These are phyloP conservation scores for Hirtodrosophila confusa DNA, from an alignment of 2,888 invertebrate genomes.

Conservation along the genomic window DNA sequence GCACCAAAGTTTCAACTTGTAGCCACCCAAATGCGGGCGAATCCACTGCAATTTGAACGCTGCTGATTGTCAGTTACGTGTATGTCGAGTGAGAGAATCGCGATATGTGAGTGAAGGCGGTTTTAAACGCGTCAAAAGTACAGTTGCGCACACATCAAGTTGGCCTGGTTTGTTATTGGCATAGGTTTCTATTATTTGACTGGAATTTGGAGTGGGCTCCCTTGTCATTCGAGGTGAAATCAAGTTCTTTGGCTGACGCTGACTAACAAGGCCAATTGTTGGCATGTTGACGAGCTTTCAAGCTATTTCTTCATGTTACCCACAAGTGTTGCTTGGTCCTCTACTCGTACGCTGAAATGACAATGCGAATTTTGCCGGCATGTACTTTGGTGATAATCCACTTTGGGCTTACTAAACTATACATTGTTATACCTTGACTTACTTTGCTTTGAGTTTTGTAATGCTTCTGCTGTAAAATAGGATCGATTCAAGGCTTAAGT, in stretches of 20 bases:
- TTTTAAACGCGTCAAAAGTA: constrained; percentile 64
- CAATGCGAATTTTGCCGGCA: constrained; percentile 23
- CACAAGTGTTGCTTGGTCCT: constrained; percentile 19
- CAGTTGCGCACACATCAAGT: constrained; percentile 50
- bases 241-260: constrained; percentile 45
- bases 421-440: not conserved
- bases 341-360: constrained; percentile 10
- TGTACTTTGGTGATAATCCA: constrained; percentile 2
- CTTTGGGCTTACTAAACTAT: not conserved
- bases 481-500: no score
- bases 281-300: constrained; percentile 49
- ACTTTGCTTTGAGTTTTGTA: not conserved
- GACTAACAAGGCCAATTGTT: constrained; percentile 61
- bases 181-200: constrained; percentile 25
- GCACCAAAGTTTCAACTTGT: constrained; percentile 56
- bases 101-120: constrained; percentile 40
- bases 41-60: constrained; percentile 39
- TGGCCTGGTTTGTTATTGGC: constrained; percentile 30
- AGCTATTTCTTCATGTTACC: constrained; percentile 19
- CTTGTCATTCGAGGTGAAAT: constrained; percentile 15
- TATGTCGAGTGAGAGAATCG: constrained; percentile 2
- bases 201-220: constrained; percentile 26
- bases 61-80: constrained; percentile 38
- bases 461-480: no score
- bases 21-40: constrained; percentile 50